Conservation (phyloP, 2,113 vertebrate genomes). For the Siniperca chuatsi region DNA sequence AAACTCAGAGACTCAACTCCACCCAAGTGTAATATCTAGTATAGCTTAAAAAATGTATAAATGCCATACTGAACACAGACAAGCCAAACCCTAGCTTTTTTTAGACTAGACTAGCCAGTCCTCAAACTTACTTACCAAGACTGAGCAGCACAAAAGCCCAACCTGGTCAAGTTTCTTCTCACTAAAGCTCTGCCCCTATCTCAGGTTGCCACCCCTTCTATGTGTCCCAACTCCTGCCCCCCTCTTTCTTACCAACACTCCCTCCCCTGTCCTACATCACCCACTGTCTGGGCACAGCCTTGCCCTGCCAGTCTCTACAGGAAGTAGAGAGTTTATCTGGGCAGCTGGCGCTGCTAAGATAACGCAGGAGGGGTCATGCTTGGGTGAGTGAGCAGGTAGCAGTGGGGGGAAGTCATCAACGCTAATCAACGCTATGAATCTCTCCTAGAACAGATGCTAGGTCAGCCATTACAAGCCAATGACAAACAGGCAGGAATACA, state of each 20-base stretch:
- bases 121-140: slow-evolving; percentile 14
- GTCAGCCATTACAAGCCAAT: slow-evolving; percentile 63
- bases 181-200: slow-evolving; percentile 27
- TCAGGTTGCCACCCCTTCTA: slow-evolving; percentile 43
- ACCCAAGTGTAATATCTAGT: slow-evolving; percentile 23
- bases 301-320: slow-evolving; percentile 61
- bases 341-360: slow-evolving; percentile 74
- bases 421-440: slow-evolving; percentile 66
- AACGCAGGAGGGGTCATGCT: slow-evolving; percentile 61
- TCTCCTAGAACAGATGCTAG: slow-evolving; percentile 61
- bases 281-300: slow-evolving; percentile 30
- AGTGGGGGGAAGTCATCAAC: slow-evolving; percentile 50
- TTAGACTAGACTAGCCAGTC: slow-evolving; percentile 39
- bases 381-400: slow-evolving; percentile 73
- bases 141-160: slow-evolving; percentile 37
- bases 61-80: slow-evolving; percentile 17
- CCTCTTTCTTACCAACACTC: slow-evolving; percentile 2
- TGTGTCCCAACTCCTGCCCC: slow-evolving; percentile 11
- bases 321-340: slow-evolving; percentile 72
- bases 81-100: slow-evolving; percentile 12
- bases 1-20: slow-evolving; percentile 35
- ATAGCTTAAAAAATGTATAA: slow-evolving; percentile 27
- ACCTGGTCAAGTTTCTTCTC: slow-evolving; percentile 47
- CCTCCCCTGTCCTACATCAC: slow-evolving; percentile 9
- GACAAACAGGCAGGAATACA: slow-evolving; percentile 48